Conservation (phyloP, 2,113 vertebrate species). For the Alouatta palliata region DNA sequence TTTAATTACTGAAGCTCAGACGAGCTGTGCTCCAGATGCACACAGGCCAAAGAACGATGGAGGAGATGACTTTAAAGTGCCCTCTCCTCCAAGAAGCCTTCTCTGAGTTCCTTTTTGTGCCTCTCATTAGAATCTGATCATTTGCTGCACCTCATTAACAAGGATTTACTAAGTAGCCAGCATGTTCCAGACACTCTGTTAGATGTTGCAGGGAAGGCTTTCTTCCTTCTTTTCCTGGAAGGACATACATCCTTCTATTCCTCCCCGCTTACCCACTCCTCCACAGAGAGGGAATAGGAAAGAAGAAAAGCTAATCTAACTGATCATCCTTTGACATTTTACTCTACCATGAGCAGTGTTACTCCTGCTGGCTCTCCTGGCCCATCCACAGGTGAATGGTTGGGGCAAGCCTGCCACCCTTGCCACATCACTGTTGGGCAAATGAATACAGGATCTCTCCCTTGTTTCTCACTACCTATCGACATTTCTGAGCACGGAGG, state of each 20-base stretch:
- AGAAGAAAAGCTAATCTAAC: not conserved
- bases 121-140: conserved; percentile 10
- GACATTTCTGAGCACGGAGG: not conserved
- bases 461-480: not conserved
- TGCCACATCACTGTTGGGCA: not conserved
- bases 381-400: not conserved
- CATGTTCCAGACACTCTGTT: not conserved
- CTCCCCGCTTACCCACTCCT: not conserved
- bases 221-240: not conserved
- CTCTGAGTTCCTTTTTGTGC: not conserved
- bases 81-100: not conserved
- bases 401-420: not conserved
- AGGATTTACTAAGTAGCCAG: not conserved
- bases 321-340: not conserved
- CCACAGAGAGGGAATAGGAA: not conserved
- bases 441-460: not conserved
- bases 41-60: not conserved
- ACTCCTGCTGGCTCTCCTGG: not conserved
- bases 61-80: not conserved
- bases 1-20: not conserved
- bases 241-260: not conserved
- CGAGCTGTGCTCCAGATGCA: not conserved
- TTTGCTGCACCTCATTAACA: not conserved
- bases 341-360: not conserved
- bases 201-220: not conserved